These are phyloP conservation scores for Danio jaintianensis DNA, from an alignment of 2,797 vertebrate species.

Conservation along the genomic window DNA sequence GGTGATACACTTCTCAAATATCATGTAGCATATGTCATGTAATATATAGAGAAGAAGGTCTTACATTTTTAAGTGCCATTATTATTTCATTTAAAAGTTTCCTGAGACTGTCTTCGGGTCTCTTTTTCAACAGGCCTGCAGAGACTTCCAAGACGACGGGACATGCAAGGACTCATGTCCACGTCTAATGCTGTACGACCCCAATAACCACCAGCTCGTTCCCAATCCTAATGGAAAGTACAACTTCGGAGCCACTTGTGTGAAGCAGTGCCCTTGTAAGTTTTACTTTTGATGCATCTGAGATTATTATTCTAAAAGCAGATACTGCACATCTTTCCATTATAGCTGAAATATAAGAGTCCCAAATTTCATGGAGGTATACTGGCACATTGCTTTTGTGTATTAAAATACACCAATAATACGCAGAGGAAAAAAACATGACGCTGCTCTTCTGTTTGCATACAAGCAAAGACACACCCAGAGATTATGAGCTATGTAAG, in stretches of 20 bases:
- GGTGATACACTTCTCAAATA: slow-evolving; percentile 42
- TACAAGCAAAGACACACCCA: slow-evolving; percentile 31
- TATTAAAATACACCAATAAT: neutral
- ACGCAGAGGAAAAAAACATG: neutral
- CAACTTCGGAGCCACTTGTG: slow-evolving; percentile 90
- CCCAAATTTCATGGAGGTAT: neutral
- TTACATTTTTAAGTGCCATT: no score
- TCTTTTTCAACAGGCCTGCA: slow-evolving; percentile 81
- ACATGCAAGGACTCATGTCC: slow-evolving; percentile 89
- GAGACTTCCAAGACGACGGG: slow-evolving; percentile 85
- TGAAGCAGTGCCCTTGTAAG: slow-evolving; percentile 79
- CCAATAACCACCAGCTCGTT: slow-evolving; percentile 81
- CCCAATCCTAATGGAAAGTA: slow-evolving; percentile 89
- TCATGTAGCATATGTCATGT: neutral
- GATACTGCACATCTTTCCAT: neutral
- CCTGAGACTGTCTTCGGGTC: neutral
- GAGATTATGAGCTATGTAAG: neutral
- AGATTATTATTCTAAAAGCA: neutral
- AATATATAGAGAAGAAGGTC: neutral
- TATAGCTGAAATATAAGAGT: neutral
- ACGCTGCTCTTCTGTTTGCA: neutral
- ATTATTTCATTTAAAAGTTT: neutral
- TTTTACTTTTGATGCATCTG: neutral
- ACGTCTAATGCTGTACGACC: slow-evolving; percentile 80
- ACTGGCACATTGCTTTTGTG: neutral